Conservation (phyloP, 2,888 invertebrate species). For the Lamproptera curius region DNA sequence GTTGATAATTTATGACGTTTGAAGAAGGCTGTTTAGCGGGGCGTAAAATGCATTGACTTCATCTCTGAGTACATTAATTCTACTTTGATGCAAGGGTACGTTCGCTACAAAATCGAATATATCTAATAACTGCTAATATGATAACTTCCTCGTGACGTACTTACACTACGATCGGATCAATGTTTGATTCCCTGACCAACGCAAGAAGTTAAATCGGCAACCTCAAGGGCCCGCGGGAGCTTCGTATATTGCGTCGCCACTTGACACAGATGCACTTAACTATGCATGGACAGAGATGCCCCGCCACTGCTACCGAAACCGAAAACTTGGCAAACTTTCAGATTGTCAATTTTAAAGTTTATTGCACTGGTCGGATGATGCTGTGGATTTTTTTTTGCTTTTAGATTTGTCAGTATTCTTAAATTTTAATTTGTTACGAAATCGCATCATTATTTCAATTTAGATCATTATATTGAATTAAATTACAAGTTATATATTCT, state of each 20-base stretch:
- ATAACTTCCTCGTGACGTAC: too few species aligned
- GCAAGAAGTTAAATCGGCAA: conserved; percentile 19
- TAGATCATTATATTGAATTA: neutral
- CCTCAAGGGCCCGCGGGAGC: conserved; percentile 37
- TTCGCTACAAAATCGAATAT: too few species aligned
- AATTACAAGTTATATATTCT: too few species aligned
- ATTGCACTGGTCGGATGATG: conserved; percentile 19
- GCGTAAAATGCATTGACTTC: too few species aligned
- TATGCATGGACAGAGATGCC: conserved; percentile 70
- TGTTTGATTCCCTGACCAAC: neutral
- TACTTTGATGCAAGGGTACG: too few species aligned
- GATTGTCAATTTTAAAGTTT: conserved; percentile 53
- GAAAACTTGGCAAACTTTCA: conserved; percentile 52
- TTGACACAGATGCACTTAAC: conserved; percentile 68
- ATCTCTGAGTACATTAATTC: too few species aligned
- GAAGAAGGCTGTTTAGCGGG: too few species aligned
- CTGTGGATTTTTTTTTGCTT: neutral
- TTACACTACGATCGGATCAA: too few species aligned
- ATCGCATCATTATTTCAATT: neutral
- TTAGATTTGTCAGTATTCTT: neutral
- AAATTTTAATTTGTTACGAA: neutral
- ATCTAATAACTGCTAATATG: too few species aligned
- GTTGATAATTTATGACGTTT: too few species aligned
- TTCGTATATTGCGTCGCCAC: conserved; percentile 65
- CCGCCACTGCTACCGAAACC: conserved; percentile 50